These are phyloP conservation scores for Cybosia mesomella DNA, from an alignment of 2,888 invertebrate genomes.

Conservation along the genomic window DNA sequence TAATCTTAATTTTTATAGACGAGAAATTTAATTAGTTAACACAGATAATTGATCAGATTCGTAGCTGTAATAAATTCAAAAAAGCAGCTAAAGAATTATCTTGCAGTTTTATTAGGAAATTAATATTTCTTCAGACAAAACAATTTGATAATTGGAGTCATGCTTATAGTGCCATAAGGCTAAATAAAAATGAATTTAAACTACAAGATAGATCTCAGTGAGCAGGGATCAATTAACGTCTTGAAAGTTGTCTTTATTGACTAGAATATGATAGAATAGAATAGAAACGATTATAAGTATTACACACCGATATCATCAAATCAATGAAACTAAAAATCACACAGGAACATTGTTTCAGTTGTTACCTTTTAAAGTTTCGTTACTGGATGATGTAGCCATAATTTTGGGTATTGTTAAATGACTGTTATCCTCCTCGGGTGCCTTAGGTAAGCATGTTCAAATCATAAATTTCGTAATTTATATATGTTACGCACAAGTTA, in stretches of 20 bases:
- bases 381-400: slow-evolving; percentile 91
- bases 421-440: slow-evolving; percentile 86
- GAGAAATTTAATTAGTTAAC: neutral
- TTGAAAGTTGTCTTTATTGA: no score
- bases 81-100: no score
- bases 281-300: neutral
- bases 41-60: no score
- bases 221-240: no score
- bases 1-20: neutral
- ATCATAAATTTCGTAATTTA: neutral
- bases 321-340: neutral
- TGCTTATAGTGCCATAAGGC: no score
- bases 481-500: neutral
- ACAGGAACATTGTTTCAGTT: neutral
- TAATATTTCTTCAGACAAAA: no score
- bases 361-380: slow-evolving; percentile 92
- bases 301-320: neutral
- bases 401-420: slow-evolving; percentile 91
- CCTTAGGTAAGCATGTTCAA: slow-evolving; percentile 67
- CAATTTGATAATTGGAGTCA: no score
- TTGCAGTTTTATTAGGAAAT: no score
- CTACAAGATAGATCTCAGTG: no score
- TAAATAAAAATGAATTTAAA: neutral
- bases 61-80: no score
- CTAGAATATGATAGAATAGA: neutral